These are phyloP conservation scores for Parthenolecanium corni DNA, from an alignment of 2,888 invertebrate genomes.

Conservation along the genomic window DNA sequence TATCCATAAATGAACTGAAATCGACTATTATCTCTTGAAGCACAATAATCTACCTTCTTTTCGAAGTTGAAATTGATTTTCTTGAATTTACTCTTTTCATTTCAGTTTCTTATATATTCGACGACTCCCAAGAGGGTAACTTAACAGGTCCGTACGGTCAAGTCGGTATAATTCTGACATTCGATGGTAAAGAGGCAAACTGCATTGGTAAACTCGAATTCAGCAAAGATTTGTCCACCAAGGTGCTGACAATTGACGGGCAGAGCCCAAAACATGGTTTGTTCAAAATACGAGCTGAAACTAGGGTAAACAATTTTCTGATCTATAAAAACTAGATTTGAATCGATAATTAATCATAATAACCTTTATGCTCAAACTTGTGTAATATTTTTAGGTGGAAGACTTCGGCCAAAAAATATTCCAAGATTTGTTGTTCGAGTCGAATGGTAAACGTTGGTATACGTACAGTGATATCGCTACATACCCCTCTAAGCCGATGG, in stretches of 20 bases:
- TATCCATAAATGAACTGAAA: too few relatives aligned
- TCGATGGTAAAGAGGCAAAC: conserved; percentile 4
- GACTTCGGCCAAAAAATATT: conserved; percentile 2
- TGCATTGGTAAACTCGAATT: conserved; percentile 7
- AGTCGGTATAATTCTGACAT: conserved; percentile 3
- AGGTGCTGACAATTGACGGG: neutral
- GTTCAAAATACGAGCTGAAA: conserved; percentile 12
- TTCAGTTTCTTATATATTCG: conserved; percentile 12
- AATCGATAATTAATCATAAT: too few relatives aligned
- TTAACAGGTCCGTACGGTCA: conserved; percentile 3
- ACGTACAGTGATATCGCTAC: neutral
- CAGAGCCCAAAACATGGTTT: conserved; percentile 4
- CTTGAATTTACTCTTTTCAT: too few relatives aligned
- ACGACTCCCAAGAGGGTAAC: neutral
- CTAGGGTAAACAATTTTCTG: neutral
- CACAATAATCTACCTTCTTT: too few relatives aligned
- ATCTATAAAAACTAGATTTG: too few relatives aligned
- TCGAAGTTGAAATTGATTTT: too few relatives aligned
- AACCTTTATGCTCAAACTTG: too few relatives aligned
- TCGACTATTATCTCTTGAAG: too few relatives aligned
- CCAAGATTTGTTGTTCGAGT: conserved; percentile 1
- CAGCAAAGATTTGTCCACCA: conserved; percentile 18
- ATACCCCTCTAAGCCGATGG: conserved; percentile 7
- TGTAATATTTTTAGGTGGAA: neutral
- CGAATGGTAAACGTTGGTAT: neutral